Evolutionary conservation across 2,888 invertebrate species (phyloP), one percentile per base, ranked within the genome.

Genomic region (Cheilosia impressa): DNA sequence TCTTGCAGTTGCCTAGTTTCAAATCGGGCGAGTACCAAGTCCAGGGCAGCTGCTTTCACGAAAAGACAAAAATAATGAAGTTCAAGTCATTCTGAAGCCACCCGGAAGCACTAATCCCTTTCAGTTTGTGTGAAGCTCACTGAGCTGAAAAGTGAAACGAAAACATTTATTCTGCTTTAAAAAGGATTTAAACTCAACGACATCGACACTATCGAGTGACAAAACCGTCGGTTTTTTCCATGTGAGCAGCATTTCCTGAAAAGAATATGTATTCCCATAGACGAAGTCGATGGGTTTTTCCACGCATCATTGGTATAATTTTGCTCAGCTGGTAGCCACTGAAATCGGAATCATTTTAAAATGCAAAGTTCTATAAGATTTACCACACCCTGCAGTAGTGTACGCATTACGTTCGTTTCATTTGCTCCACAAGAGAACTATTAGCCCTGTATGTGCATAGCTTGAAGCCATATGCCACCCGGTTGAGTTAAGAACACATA

Each of bases 41-140:
- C 13, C 13, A 38, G 1, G 9, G 2, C 1, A 0, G 7, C 27
- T 27, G 2, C 27, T 27, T 34, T 34, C 34, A 3, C 9, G 3
- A 3, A 10, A 34, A 34, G 34, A 38, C 13, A 38, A 38, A 38
- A 38, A 13, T 38, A 38, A 38, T 38, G 13, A 38, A 13, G 3
- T 38, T 50, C 71, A 71, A 79, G 34, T 72, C 19, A 50, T 38
- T 43, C 41, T 50, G 52, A 73, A 73, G n/a, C 58, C 79, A 60
- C 41, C 53, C 73, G 79, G 58, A 79, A 79, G 24, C 15, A 65
- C 58, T 66, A 66, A 66, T 27, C 66, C 53, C 27, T 55, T 60
- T 66, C 66, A 45, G 75, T 68, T 80, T 68, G 75, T 62, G 53
- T 52, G 53, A 73, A 75, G 66, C 41, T 68, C 62, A 50, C 66